phyloP scores from a whole-genome alignment of 2,888 invertebrate species.

The Theodoxus fluviatilis region DNA sequence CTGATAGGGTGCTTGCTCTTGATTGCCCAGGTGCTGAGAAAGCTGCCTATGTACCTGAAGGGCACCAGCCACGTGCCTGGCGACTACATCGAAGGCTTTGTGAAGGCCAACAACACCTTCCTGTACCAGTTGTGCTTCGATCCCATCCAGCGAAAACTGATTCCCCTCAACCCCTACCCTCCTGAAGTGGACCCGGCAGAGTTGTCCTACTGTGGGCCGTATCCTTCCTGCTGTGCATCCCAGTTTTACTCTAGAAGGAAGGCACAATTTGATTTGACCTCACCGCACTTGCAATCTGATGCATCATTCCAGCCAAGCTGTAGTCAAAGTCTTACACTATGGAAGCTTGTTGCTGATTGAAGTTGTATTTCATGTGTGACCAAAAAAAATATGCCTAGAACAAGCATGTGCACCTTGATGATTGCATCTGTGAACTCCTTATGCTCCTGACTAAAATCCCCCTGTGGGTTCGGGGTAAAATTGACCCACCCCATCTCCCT shows the following conservation, averaged over 20 bases:
- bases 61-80: slow-evolving; percentile 79
- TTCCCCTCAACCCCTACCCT: slow-evolving; percentile 77
- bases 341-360: not conserved
- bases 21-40: slow-evolving; percentile 72
- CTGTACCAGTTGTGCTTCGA: slow-evolving; percentile 93
- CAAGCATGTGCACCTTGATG: too few relatives aligned
- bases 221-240: slow-evolving; percentile 46
- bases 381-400: not conserved
- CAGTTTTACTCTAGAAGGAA: not conserved
- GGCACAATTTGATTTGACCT: not conserved
- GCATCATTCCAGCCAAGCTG: too few relatives aligned
- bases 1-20: too few relatives aligned
- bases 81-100: slow-evolving; percentile 85
- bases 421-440: too few relatives aligned
- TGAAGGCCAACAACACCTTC: slow-evolving; percentile 91
- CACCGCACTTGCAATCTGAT: not conserved
- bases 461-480: not conserved
- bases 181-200: slow-evolving; percentile 72
- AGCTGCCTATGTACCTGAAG: slow-evolving; percentile 81
- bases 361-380: not conserved
- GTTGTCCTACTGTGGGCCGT: slow-evolving; percentile 73
- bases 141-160: slow-evolving; percentile 77
- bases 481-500: not conserved
- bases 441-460: too few relatives aligned
- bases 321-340: not conserved